Conservation (phyloP, 2,888 invertebrate genomes). For the Melanostoma scalare region DNA sequence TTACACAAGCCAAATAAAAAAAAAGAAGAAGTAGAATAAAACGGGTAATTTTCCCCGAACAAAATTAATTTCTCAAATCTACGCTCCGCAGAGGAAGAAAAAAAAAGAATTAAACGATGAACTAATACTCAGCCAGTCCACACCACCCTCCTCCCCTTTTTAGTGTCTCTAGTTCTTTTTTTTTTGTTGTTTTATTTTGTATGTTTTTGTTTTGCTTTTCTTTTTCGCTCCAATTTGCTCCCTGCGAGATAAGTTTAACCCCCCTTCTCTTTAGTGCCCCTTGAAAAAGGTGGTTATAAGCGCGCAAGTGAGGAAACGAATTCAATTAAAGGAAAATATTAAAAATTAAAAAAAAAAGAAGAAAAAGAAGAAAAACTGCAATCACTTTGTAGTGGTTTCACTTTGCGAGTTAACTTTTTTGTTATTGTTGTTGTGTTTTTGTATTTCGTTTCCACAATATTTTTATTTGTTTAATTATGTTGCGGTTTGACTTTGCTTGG, state of each 20-base stretch:
- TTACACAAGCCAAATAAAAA: slow-evolving; percentile 1
- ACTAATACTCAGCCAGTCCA: slow-evolving; percentile 26
- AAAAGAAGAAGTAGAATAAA: slow-evolving; percentile 14
- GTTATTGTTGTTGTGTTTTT: slow-evolving; percentile 6
- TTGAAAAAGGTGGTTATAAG: slow-evolving; percentile 16
- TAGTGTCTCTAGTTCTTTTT: slow-evolving; percentile 3
- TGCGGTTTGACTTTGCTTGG: slow-evolving; percentile 40
- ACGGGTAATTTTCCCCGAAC: slow-evolving; percentile 42
- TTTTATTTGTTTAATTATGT: slow-evolving; percentile 39
- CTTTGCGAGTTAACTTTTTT: neutral
- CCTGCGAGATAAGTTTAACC: neutral
- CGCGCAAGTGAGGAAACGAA: slow-evolving; percentile 52
- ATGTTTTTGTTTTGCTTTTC: slow-evolving; percentile 52
- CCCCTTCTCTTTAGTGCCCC: neutral
- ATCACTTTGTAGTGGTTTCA: slow-evolving; percentile 23
- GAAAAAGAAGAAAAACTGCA: slow-evolving; percentile 21
- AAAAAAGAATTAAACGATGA: slow-evolving; percentile 27
- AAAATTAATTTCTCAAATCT: slow-evolving; percentile 61
- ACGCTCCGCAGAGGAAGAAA: slow-evolving; percentile 21
- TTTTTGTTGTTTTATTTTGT: slow-evolving; percentile 3
- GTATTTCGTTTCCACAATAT: neutral
- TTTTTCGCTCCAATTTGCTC: slow-evolving; percentile 45
- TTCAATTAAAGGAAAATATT: slow-evolving; percentile 42
- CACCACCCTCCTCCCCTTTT: slow-evolving; percentile 10
- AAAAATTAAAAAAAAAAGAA: slow-evolving; percentile 12